Evolutionary conservation across 2,113 vertebrate genomes (phyloP).

Genomic region (Cryptotis parvus): DNA sequence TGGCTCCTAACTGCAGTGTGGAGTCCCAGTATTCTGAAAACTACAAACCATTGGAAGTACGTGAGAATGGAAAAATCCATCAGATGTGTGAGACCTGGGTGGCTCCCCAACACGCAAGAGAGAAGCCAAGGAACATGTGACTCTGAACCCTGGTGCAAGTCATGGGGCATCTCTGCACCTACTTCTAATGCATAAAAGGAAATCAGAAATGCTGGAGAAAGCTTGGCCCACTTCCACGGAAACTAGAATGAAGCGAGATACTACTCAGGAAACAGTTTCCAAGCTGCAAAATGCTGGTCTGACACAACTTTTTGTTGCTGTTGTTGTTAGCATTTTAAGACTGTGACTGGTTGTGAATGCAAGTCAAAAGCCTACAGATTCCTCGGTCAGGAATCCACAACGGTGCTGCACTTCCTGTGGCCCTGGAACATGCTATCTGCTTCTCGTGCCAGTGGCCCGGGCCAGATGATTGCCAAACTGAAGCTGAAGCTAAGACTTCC

Average conservation of each 20-base stretch:
- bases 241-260: background rate
- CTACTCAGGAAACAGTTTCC: background rate
- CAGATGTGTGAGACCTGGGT: too few species aligned
- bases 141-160: background rate
- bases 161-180: background rate
- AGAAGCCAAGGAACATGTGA: too few species aligned
- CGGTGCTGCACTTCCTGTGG: background rate
- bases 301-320: background rate
- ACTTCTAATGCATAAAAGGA: conserved; percentile 20
- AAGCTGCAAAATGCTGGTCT: background rate
- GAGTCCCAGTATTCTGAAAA: background rate
- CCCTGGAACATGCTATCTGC: background rate
- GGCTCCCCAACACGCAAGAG: too few species aligned
- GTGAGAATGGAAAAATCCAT: conserved; percentile 24
- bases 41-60: background rate
- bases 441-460: background rate
- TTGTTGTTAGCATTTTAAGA: background rate
- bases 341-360: background rate
- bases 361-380: conserved; percentile 19
- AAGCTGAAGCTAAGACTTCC: background rate
- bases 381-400: conserved; percentile 20
- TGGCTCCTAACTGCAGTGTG: background rate
- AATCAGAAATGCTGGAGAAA: background rate
- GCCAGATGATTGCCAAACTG: background rate
- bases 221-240: background rate